Evolutionary conservation across 2,888 invertebrate genomes (phyloP).

Genomic region (Euphydryas editha): DNA sequence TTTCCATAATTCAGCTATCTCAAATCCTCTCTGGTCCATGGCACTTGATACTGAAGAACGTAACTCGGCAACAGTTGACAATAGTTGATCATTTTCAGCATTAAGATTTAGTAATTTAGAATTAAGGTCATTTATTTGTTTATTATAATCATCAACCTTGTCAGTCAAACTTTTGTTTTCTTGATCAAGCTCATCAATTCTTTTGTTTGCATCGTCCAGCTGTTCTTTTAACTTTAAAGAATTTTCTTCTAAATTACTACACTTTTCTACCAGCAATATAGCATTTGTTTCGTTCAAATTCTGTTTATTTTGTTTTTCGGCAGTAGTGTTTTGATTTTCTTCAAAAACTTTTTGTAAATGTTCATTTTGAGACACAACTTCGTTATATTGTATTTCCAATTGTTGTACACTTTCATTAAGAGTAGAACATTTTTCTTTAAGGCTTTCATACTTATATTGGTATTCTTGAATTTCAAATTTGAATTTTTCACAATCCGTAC

Average conservation of each 20-base stretch:
- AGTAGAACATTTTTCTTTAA: slow-evolving; percentile 21
- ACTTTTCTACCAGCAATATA: slow-evolving; percentile 54
- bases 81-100: slow-evolving; percentile 70
- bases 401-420: slow-evolving; percentile 33
- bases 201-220: slow-evolving; percentile 68
- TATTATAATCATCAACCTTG: slow-evolving; percentile 51
- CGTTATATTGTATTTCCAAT: slow-evolving; percentile 37
- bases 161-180: slow-evolving; percentile 53
- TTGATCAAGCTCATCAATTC: slow-evolving; percentile 60
- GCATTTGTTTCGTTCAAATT: slow-evolving; percentile 42
- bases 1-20: slow-evolving; percentile 88
- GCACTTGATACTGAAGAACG: slow-evolving; percentile 77
- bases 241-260: slow-evolving; percentile 56
- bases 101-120: slow-evolving; percentile 66
- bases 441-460: slow-evolving; percentile 18
- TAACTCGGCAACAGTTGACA: slow-evolving; percentile 75
- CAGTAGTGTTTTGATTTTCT: slow-evolving; percentile 49
- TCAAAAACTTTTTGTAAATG: slow-evolving; percentile 52
- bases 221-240: slow-evolving; percentile 55
- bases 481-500: slow-evolving; percentile 27
- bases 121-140: slow-evolving; percentile 62
- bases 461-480: slow-evolving; percentile 31
- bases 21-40: slow-evolving; percentile 86
- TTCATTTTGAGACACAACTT: slow-evolving; percentile 50
- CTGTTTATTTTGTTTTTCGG: slow-evolving; percentile 14